A percentile compares a stretch with the other conserved stretches of the same genome.
These are phyloP conservation scores for Cryptocheilus praepositus DNA, from an alignment of 2,888 invertebrate species.

Conservation along the genomic window DNA sequence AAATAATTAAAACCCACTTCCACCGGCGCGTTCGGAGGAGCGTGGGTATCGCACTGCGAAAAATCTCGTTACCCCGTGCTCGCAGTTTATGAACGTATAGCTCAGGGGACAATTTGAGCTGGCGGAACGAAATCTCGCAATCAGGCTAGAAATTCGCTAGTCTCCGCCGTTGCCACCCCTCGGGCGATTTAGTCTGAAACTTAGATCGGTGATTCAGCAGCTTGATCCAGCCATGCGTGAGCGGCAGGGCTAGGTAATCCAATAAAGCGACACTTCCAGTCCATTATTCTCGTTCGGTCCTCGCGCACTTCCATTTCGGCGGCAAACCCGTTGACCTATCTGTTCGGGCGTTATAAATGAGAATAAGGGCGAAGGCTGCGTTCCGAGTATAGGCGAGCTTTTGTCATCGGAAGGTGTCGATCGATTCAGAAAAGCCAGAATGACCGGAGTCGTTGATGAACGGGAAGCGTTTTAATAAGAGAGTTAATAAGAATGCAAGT, in stretches of 20 bases:
- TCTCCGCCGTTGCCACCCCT: conserved; percentile 1
- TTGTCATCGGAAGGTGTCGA: background rate
- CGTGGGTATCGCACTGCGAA: too few relatives aligned
- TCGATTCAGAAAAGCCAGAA: conserved; percentile 2
- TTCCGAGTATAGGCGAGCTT: background rate
- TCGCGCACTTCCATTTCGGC: conserved; percentile 12
- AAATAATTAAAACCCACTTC: too few relatives aligned
- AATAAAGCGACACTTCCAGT: conserved; percentile 49
- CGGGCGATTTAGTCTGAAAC: conserved; percentile 26
- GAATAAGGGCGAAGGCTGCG: conserved; percentile 5
- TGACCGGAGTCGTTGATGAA: background rate
- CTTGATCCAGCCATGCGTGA: conserved; percentile 30
- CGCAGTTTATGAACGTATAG: too few relatives aligned
- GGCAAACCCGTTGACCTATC: conserved; percentile 41
- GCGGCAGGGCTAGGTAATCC: conserved; percentile 43
- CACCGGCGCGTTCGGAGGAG: too few relatives aligned
- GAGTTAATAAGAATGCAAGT: too few relatives aligned
- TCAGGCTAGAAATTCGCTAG: conserved; percentile 29
- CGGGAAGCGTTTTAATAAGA: too few relatives aligned
- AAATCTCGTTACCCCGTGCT: too few relatives aligned
- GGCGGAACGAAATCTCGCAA: too few relatives aligned
- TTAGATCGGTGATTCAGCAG: conserved; percentile 42
- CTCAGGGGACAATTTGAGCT: too few relatives aligned
- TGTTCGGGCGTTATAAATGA: conserved; percentile 45
- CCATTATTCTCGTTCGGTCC: conserved; percentile 44